These are phyloP conservation scores for Crotalus horridus DNA, from an alignment of 2,113 vertebrate species.

Conservation along the genomic window DNA sequence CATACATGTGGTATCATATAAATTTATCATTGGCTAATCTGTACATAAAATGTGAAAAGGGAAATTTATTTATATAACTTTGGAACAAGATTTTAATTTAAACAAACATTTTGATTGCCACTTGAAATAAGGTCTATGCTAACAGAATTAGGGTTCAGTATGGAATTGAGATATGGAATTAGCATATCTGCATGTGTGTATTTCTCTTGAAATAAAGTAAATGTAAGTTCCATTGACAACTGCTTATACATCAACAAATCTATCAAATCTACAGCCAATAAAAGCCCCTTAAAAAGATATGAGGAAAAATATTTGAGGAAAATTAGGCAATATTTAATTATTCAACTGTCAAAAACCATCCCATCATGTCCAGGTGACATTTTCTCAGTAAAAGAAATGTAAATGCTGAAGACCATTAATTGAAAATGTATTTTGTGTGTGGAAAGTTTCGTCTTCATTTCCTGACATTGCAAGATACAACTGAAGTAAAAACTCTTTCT, in stretches of 20 bases:
- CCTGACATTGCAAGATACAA: neutral
- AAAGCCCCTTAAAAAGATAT: neutral
- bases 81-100: neutral
- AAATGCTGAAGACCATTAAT: neutral
- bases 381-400: neutral
- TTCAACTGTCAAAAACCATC: neutral
- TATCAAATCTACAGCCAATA: neutral
- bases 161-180: too few species aligned
- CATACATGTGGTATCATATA: neutral
- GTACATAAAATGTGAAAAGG: neutral
- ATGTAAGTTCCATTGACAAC: too few species aligned
- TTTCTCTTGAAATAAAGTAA: neutral
- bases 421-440: neutral
- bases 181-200: neutral
- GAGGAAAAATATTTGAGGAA: neutral
- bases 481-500: neutral
- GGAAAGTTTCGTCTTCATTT: neutral
- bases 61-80: neutral
- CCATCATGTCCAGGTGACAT: neutral
- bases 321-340: neutral
- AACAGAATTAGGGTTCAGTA: neutral
- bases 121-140: neutral
- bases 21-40: neutral
- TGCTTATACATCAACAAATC: neutral
- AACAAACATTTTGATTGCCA: neutral